Evolutionary conservation across 2,888 invertebrate species (phyloP).

Genomic region (Anoplius nigerrimus): DNA sequence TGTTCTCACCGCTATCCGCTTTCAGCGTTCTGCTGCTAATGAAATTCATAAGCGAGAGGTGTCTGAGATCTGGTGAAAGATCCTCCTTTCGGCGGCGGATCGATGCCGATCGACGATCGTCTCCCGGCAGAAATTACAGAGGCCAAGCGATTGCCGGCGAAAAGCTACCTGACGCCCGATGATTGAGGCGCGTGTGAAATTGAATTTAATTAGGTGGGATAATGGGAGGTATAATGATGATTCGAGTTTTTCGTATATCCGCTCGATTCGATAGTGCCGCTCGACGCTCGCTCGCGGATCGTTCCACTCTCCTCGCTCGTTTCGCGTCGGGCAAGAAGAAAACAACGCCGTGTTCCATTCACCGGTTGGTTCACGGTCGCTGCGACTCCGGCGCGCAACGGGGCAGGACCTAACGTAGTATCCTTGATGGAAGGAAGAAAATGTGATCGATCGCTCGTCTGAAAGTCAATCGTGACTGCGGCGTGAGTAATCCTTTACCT

Average conservation of each 20-base stretch:
- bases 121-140: background rate
- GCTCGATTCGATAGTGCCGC: no score
- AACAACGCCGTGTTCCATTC: conserved; percentile 17
- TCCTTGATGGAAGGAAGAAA: conserved; percentile 23
- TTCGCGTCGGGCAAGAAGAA: conserved; percentile 11
- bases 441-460: conserved; percentile 18
- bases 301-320: conserved; percentile 8
- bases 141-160: no score
- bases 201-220: no score
- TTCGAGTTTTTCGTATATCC: no score
- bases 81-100: no score
- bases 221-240: no score
- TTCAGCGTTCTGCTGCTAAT: background rate
- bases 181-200: no score
- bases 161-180: no score
- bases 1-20: background rate
- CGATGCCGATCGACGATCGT: background rate
- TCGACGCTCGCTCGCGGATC: no score
- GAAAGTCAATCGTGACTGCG: conserved; percentile 45
- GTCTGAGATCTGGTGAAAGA: no score
- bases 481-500: conserved; percentile 27
- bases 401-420: conserved; percentile 11
- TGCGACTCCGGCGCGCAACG: conserved; percentile 11
- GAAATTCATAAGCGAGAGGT: no score
- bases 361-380: conserved; percentile 28